Conservation (phyloP, 2,888 invertebrate species). For the Kryphioiulus occultus region DNA sequence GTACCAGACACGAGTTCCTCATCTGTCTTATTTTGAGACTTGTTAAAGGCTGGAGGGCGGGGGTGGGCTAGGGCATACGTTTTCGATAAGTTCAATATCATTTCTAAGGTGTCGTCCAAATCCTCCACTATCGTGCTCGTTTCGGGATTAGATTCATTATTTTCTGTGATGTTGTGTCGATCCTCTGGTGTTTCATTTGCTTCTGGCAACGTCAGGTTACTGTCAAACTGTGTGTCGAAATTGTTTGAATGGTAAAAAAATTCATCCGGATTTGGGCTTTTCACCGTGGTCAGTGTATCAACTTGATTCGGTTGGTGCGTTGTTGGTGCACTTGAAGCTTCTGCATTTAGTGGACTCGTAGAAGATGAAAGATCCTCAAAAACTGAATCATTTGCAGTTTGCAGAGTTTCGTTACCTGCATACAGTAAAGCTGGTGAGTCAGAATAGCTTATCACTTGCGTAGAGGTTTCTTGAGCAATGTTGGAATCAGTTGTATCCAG, state of each 20-base stretch:
- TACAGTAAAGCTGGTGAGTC: not conserved
- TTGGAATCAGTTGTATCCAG: not conserved
- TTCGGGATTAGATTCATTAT: not conserved
- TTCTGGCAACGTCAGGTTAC: too few species aligned
- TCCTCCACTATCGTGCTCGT: conserved; percentile 1
- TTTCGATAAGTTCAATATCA: conserved; percentile 43
- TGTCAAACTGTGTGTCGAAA: not conserved
- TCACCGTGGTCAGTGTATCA: not conserved
- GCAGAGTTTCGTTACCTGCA: not conserved
- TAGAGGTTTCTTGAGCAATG: not conserved
- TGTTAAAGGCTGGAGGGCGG: not conserved
- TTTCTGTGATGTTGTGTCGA: not conserved
- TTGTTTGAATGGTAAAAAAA: not conserved
- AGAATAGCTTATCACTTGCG: not conserved
- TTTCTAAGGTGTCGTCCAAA: conserved; percentile 42
- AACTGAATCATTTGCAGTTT: not conserved
- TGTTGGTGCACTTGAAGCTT: not conserved
- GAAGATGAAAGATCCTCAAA: not conserved
- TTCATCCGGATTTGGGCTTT: not conserved
- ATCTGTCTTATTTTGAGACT: not conserved
- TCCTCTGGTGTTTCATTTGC: too few species aligned
- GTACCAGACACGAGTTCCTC: conserved; percentile 17
- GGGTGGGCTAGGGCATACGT: not conserved
- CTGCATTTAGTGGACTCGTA: not conserved
- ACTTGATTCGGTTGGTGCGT: not conserved